Evolutionary conservation across 2,797 vertebrate genomes (phyloP), one percentile per base, ranked within the genome.

Genomic region (Podarcis lilfordi): DNA sequence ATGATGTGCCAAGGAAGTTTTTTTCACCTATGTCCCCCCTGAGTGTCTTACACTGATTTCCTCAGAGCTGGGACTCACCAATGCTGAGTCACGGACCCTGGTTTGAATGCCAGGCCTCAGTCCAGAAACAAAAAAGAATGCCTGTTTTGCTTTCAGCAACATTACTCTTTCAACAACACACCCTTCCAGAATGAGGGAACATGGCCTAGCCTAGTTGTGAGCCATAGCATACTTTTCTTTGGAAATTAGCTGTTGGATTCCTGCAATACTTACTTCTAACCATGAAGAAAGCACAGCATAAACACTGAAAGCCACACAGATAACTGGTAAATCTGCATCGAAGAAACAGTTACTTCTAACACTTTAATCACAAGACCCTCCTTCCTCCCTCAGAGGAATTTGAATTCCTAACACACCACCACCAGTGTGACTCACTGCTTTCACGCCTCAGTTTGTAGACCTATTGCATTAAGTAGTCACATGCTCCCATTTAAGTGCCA

Each of bases 381-480:
- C 43, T 77, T 69, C 68, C 0, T 15, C 43, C 74, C 21, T 61
- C 66, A 74, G 61, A 79, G 59, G 82, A 83, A 64, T 84, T 55
- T 87, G 55, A 87, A 89, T 89, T 91, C 91, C 84, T 1, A 0
- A 59, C 0, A 0, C 74, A 91, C 45, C 91, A 90, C 85, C 71
- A 88, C 85, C 89, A 92, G 45, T 93, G 89, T 50, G 25, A 89
- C 80, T 85, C 11, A 69, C 68, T 75, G 86, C 86, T 77, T 95
- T 88, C 86, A 91, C 45, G 82, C 86, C 82, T 88, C 88, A n/a
- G 84, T 37, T 89, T 87, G 27, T 3, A 80, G 95, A 71, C 87
- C 84, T 95, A 88, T 82, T 81, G 94, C 89, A 92, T 94, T 93
- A 92, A 86, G 55, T 6, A 89, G 92, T 95, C 95, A 96, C 93